Percentiles rank a stretch among this genome's conserved stretches.
These are phyloP conservation scores for Drosophila sproati DNA, from an alignment of 1,140 invertebrate species.

Conservation along the genomic window DNA sequence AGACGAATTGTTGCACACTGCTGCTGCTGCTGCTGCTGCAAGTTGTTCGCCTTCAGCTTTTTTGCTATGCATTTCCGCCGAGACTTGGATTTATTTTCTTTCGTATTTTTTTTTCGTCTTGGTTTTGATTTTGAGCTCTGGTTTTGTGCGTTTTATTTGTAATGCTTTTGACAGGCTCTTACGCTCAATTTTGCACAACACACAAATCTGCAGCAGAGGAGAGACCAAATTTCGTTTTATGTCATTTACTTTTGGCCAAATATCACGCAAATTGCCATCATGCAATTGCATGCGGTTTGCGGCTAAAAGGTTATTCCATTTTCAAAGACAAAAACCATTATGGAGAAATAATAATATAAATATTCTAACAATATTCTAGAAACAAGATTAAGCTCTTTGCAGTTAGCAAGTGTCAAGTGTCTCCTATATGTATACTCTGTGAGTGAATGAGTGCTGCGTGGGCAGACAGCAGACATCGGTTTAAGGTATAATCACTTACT, in stretches of 20 bases:
- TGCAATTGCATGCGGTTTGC: neutral
- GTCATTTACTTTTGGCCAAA: slow-evolving; percentile 12
- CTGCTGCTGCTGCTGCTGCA: slow-evolving; percentile 58
- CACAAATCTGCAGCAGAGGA: slow-evolving; percentile 28
- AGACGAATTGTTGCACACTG: slow-evolving; percentile 62
- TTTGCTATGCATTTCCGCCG: slow-evolving; percentile 5
- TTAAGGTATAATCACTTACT: slow-evolving; percentile 71
- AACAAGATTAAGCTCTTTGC: neutral
- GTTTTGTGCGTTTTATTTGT: slow-evolving; percentile 8
- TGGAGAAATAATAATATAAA: neutral
- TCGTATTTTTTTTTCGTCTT: neutral
- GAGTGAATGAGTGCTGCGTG: slow-evolving; percentile 30
- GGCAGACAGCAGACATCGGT: slow-evolving; percentile 40
- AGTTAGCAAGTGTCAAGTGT: neutral
- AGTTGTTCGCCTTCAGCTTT: slow-evolving; percentile 33
- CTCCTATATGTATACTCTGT: neutral
- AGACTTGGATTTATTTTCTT: slow-evolving; percentile 5
- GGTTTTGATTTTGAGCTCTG: neutral
- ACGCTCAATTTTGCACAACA: slow-evolving; percentile 38
- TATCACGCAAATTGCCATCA: slow-evolving; percentile 3
- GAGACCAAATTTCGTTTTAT: slow-evolving; percentile 21
- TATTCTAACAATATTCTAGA: neutral
- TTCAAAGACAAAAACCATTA: neutral
- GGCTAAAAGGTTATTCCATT: neutral
- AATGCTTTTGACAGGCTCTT: slow-evolving; percentile 47